Base-by-base conservation (phyloP, 2,888 invertebrate species). In the Dichetophora obliterata region DNA sequence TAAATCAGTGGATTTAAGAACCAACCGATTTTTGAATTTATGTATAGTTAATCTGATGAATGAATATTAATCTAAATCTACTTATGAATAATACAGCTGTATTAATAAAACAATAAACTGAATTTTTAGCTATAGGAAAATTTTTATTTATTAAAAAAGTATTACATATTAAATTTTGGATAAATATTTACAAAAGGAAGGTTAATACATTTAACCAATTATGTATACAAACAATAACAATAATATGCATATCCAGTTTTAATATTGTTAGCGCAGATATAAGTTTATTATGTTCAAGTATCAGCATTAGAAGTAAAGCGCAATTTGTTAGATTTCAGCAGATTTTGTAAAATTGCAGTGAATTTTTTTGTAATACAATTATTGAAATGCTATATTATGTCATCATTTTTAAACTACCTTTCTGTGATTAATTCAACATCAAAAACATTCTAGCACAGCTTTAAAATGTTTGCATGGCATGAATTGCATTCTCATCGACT, bases 401-500 rank as follows among this genome's bases (percentile, higher is more conserved):
- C 1, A 43, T 43, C 43, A 43, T 14, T 11, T 43, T 43, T 43
- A 54, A 66, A 74, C 74, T 74, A 74, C 74, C 74, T 74, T 74
- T 43, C 14, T 52, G 66, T 54, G 14, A 52, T 19, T 22, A 66
- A 52, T 74, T 65, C 66, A 72, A 66, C 74, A 54, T 65, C 74
- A 54, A 66, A 66, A 66, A 22, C 54, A 54, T 73, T 31, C 73
- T 50, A 27, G 63, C 48, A 59, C 43, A 73, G 24, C 63, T 34
- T 37, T 61, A 61, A 72, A 61, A 72, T 61, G 72, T 59, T 72
- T 57, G 57, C 27, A 61, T 48, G 71, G 59, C 50, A 37, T 72
- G 61, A 72, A 72, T 48, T 72, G 61, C 65, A 74, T 74, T 66
- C 54, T 74, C 74, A 24, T 74, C 74, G 54, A 66, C 59, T 34